Evolutionary conservation across 1,140 invertebrate genomes (phyloP), one percentile per base, ranked within the genome.

Genomic region (Hesperophylax magnus): DNA sequence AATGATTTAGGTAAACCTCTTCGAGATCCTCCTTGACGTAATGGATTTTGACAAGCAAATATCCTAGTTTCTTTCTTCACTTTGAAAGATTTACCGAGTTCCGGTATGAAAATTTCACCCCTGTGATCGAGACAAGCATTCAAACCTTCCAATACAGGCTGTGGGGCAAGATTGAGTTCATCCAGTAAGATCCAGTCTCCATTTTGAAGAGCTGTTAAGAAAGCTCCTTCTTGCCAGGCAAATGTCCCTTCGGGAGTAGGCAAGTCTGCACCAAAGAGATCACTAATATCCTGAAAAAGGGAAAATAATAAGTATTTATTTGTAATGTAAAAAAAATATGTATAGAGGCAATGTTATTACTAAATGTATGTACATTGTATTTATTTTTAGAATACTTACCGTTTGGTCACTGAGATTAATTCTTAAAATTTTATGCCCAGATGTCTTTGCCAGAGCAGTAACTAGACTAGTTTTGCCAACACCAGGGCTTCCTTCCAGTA

Each of bases 391-490:
- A n/a, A 78, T 71, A 91, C 92, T 91, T 90, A 96, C 95, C 0
- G 98, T 99, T 91, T 99, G 98, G 86, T 99, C 98, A 58, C 98
- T 99, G 15, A 99, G 91, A 92, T 99, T 99, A 61, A 99, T 98
- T 54, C 99, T 90, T 17, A 98, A 93, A 9, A 99, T 91, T 85
- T 91, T 91, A 87, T 98, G 92, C 0, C 96, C 95, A 27, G 97
- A 93, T 5, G 93, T 92, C 87, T 94, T 95, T 0, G 98, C 98
- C 18, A 99, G 90, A n/a, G 97, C 97, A 65, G 94, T 93, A 3
- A 99, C 94, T 61, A 99, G 90, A 86, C 96, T 98, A 0, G 98
- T 99, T 90, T 99, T 99, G 5, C 99, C 99, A 54, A 99, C 98
- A 4, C 99, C 98, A 2, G 99, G 99, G 87, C 96, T 97, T 17